These are phyloP conservation scores for Gnathonemus longibarbis DNA, from an alignment of 2,113 vertebrate species.

Conservation along the genomic window DNA sequence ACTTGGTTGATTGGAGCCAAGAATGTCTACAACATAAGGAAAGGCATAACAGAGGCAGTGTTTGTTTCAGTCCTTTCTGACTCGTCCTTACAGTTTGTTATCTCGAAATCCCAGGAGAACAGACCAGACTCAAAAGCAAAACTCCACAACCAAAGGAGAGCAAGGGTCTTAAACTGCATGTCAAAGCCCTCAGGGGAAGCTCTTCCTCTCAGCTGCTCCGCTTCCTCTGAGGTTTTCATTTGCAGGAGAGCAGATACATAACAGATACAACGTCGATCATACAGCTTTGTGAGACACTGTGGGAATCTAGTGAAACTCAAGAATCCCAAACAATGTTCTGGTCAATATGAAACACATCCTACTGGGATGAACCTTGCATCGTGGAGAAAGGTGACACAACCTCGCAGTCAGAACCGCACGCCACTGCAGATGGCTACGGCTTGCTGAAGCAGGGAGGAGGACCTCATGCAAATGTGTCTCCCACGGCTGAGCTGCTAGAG, in stretches of 20 bases:
- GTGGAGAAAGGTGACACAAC: background rate
- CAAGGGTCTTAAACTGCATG: background rate
- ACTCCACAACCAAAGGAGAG: background rate
- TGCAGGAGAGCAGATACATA: background rate
- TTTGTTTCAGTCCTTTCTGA: background rate
- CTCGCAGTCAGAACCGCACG: background rate
- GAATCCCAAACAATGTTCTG: background rate
- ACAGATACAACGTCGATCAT: background rate
- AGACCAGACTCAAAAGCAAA: background rate
- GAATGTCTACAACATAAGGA: conserved; percentile 64
- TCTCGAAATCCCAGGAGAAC: background rate
- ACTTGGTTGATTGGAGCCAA: conserved; percentile 85
- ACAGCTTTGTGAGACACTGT: background rate
- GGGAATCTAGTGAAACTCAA: background rate
- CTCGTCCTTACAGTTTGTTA: background rate
- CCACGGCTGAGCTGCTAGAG: background rate
- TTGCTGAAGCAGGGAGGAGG: background rate
- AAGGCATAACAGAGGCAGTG: background rate
- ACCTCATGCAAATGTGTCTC: background rate
- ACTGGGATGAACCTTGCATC: background rate
- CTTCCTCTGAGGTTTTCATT: background rate
- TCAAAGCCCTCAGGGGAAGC: background rate
- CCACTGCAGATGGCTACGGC: background rate
- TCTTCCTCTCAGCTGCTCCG: background rate
- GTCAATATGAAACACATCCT: background rate